Evolutionary conservation across 2,113 vertebrate genomes (phyloP).

Genomic region (Synodontis membranacea): DNA sequence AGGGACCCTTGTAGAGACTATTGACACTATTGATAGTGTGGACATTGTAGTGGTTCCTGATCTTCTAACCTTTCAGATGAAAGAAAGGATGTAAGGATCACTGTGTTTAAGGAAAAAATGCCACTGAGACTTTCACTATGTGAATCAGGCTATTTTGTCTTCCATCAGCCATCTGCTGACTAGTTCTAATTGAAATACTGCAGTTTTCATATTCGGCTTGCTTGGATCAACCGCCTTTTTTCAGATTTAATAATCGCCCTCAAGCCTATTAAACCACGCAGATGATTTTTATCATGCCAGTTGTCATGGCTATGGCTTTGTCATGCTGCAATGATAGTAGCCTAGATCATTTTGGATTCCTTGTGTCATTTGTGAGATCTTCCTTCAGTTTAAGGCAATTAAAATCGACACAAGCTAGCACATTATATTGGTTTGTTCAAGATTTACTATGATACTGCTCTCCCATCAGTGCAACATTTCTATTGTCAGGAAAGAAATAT

Average conservation of each 20-base stretch:
- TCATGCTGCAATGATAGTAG: constrained; percentile 20
- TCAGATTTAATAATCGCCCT: constrained; percentile 25
- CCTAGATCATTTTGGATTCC: constrained; percentile 7
- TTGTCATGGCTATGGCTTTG: constrained; percentile 10
- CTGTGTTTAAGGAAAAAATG: not conserved
- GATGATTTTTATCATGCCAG: not conserved
- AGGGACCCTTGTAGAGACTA: constrained; percentile 66
- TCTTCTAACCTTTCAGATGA: constrained; percentile 19
- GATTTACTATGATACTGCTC: constrained; percentile 13
- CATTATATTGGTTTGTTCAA: constrained; percentile 22
- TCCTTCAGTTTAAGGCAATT: constrained; percentile 12
- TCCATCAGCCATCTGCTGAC: constrained; percentile 55
- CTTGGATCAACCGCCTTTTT: constrained; percentile 17
- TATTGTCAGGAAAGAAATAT: constrained; percentile 1
- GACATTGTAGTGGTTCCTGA: constrained; percentile 16
- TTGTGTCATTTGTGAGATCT: constrained; percentile 19
- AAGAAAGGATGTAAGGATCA: constrained; percentile 9
- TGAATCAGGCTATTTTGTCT: constrained; percentile 41
- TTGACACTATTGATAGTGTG: constrained; percentile 2
- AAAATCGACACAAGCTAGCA: not conserved
- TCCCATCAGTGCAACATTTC: constrained; percentile 9
- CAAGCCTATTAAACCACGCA: not conserved
- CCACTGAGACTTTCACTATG: constrained; percentile 23
- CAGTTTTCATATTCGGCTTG: constrained; percentile 32
- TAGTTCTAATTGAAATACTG: constrained; percentile 26